These are phyloP conservation scores for Netelia virgata DNA, from an alignment of 2,888 invertebrate genomes.

Conservation along the genomic window DNA sequence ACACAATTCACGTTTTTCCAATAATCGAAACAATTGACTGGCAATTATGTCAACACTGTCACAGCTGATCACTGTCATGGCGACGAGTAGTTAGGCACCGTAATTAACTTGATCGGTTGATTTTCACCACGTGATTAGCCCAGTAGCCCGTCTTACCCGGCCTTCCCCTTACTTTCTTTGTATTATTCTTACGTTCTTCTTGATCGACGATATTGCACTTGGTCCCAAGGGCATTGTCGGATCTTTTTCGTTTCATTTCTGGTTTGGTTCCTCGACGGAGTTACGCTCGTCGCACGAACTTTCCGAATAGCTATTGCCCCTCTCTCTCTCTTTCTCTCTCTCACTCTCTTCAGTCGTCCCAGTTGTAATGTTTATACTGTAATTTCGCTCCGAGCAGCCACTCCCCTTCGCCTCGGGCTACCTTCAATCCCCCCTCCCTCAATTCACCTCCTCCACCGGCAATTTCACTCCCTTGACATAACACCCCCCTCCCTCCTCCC, in stretches of 20 bases:
- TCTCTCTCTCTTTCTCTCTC: background rate
- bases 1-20: too few species aligned
- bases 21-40: too few species aligned
- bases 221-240: background rate
- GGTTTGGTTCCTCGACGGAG: background rate
- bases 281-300: background rate
- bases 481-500: constrained; percentile 72
- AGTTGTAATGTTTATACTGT: constrained; percentile 82
- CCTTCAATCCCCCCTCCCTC: constrained; percentile 64
- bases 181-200: background rate
- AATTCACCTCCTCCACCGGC: too few species aligned
- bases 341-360: constrained; percentile 42
- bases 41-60: too few species aligned
- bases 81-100: too few species aligned
- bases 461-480: constrained; percentile 78
- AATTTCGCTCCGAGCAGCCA: constrained; percentile 78
- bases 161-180: background rate
- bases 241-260: background rate
- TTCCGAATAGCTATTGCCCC: background rate
- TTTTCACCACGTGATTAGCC: too few species aligned
- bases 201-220: constrained; percentile 6
- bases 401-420: constrained; percentile 70
- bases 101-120: too few species aligned
- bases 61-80: too few species aligned
- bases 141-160: too few species aligned